Conservation (phyloP, 2,797 vertebrate species). For the Typhlichthys eigenmanni region DNA sequence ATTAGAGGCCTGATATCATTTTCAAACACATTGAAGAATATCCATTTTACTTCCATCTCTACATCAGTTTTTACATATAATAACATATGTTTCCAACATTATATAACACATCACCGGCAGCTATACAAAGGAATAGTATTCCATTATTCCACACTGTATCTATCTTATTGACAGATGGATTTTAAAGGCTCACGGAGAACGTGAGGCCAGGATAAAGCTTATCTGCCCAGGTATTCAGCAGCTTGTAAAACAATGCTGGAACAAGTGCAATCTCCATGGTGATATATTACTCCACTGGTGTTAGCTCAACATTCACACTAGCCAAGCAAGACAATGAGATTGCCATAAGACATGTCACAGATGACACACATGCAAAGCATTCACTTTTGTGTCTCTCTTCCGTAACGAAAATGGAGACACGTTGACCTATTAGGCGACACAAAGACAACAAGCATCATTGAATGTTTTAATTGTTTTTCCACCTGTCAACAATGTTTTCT, state of each 20-base stretch:
- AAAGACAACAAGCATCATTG: too few relatives aligned
- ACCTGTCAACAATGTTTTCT: too few relatives aligned
- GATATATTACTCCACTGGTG: constrained; percentile 71
- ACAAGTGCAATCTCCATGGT: constrained; percentile 71
- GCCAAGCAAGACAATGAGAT: constrained; percentile 72
- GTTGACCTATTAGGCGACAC: too few relatives aligned
- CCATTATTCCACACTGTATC: constrained; percentile 48
- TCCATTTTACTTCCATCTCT: too few relatives aligned
- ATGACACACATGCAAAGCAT: constrained; percentile 48
- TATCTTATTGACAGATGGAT: constrained; percentile 76
- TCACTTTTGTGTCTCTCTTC: background rate
- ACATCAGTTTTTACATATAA: background rate
- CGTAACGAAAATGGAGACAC: too few relatives aligned
- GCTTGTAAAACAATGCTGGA: constrained; percentile 75
- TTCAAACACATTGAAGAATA: background rate
- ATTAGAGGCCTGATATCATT: too few relatives aligned
- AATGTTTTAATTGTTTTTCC: too few relatives aligned
- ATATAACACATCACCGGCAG: constrained; percentile 32
- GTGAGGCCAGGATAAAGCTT: constrained; percentile 72
- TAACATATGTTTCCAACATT: constrained; percentile 13
- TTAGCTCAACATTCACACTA: constrained; percentile 71
- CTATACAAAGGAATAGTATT: constrained; percentile 23
- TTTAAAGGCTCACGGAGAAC: constrained; percentile 65
- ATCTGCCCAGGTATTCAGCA: constrained; percentile 67
- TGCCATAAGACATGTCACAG: constrained; percentile 58